Evolutionary conservation across 2,113 vertebrate genomes (phyloP), one percentile per base, ranked within the genome.

Genomic region (Oenanthe oenanthe): DNA sequence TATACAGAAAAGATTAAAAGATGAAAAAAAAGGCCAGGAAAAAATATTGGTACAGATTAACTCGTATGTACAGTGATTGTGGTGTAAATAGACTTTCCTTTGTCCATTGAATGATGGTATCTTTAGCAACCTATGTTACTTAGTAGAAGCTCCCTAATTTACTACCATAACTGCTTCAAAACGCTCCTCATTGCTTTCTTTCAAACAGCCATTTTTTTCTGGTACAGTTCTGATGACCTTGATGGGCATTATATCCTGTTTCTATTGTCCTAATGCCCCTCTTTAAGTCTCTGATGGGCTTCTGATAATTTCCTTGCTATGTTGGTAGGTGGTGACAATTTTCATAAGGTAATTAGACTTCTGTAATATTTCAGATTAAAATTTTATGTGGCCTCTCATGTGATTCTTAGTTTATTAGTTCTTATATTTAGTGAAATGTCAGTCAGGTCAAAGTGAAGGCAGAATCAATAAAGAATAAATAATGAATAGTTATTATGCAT

Each of bases 91-190:
- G 71, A 57, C 65, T 88, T 92, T 42, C 95, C 57, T 91, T 96
- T 77, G 85, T 84, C 56, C 31, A 85, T 67, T 48, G 13, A 66
- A 51, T 88, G 58, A 60, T 45, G 70, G 57, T 92, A 87, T 48
- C 62, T 96, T 94, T 70, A 77, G 26, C 65, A 92, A 85, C 28
- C 84, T 88, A 67, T 56, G 63, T 47, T 89, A 32, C 48, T 77
- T 65, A 72, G 60, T 45, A 72, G 85, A 94, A 93, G 31, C 45
- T 80, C 53, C 71, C 95, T 95, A 85, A 83, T 95, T 93, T 95
- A 72, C 60, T 76, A 57, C 81, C 22, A 22, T 66, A 89, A 78
- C 68, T 75, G 40, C 79, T 91, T 90, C 74, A 82, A 88, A 96
- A 85, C 25, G 48, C 20, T 88, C 31, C 48, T 76, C 21, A 20